Base-by-base conservation (phyloP, 1,140 invertebrate genomes). In the Platyscapa corneri region DNA sequence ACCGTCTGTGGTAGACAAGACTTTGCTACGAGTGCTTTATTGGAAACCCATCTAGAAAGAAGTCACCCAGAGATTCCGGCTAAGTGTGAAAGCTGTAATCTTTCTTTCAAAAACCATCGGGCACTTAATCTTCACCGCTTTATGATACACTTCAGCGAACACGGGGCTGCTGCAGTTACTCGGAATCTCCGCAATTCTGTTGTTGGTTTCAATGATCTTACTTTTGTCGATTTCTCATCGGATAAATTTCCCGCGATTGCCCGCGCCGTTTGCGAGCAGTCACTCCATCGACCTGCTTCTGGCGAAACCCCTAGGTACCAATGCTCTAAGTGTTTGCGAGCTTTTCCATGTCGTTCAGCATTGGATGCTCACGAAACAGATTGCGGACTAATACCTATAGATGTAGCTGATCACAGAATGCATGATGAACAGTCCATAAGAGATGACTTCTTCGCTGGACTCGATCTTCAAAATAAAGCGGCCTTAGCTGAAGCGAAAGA, bases 211-310 rank as follows among this genome's bases (percentile, higher is more conserved):
- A 94, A 95, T 78, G 96, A 97, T 91, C 91, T 97, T n/a, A 95
- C 95, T 7, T 97, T 96, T 89, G 94, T 96, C 1, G 96, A 97
- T 89, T 97, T 97, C 88, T 96, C 96, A 0, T 95, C 94, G 42
- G 94, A 95, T 72, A 97, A 97, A 90, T 97, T 97, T 89, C 95
- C 97, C 0, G 93, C 96, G 56, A 97, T 97, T 74, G 96, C 96
- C 0, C 95, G 96, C 83, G 94, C 95, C 18, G 94, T 95, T 65
- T 97, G 96, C 91, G 97, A 97, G 88, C 93, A 95, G 70, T 95
- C 95, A 81, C 85, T 95, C 1, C 95, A 96, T 84, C 94, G 95
- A 85, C 92, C 92, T 1, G 94, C 95, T 0, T 94, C 95, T 14
- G 95, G 94, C 8, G 94, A 94, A 56, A 93, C 93, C 30, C 94